Evolutionary conservation across 2,113 vertebrate genomes (phyloP).

Genomic region (Sterrhoptilus dennistouni): DNA sequence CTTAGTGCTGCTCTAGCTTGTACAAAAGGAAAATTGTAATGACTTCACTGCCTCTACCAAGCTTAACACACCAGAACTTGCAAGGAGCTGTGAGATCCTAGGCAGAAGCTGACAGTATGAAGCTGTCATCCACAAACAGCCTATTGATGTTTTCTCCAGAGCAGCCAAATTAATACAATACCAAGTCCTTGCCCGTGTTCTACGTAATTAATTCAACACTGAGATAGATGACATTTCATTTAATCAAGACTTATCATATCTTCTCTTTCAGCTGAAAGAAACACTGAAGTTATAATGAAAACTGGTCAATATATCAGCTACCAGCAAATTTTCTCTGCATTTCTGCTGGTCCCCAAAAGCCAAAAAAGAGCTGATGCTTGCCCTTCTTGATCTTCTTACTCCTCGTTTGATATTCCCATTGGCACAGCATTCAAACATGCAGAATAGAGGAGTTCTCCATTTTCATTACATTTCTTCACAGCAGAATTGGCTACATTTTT

Average conservation of each 20-base stretch:
- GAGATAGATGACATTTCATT: slow-evolving; percentile 43
- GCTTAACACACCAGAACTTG: not conserved
- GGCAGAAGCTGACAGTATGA: not conserved
- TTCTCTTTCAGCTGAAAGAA: slow-evolving; percentile 56
- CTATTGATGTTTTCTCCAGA: not conserved
- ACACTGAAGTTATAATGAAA: slow-evolving; percentile 47
- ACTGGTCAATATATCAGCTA: slow-evolving; percentile 39
- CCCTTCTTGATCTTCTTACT: not conserved
- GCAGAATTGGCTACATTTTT: not conserved
- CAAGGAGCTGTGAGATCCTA: not conserved
- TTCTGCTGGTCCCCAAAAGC: not conserved
- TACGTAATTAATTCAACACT: slow-evolving; percentile 47
- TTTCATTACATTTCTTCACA: not conserved
- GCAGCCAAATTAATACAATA: slow-evolving; percentile 30
- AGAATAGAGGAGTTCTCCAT: not conserved
- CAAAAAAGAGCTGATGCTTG: slow-evolving; percentile 8
- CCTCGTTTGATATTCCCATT: not conserved
- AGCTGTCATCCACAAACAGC: not conserved
- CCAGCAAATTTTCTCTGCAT: not conserved
- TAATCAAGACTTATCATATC: slow-evolving; percentile 64
- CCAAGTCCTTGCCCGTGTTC: not conserved
- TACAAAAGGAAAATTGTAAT: not conserved
- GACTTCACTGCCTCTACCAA: not conserved
- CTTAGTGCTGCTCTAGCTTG: not conserved
- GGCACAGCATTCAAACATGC: not conserved